Evolutionary conservation across 2,113 vertebrate species (phyloP).

Genomic region (Oncorhynchus tshawytscha): DNA sequence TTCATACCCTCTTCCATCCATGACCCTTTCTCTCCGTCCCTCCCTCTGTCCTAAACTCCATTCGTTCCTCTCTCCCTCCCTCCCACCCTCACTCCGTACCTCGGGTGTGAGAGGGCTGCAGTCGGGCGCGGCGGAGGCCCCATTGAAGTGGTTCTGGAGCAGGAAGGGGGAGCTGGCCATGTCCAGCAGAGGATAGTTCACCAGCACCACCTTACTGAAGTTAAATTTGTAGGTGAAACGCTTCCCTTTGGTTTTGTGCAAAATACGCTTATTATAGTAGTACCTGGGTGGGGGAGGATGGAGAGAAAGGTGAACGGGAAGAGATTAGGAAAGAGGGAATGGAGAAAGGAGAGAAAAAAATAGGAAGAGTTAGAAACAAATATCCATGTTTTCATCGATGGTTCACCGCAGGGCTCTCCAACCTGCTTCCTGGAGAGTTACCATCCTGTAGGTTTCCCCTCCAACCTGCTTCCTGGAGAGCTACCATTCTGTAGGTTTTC

Average conservation of each 20-base stretch:
- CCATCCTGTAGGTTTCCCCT: no score
- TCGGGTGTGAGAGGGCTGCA: conserved; percentile 80
- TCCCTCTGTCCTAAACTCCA: conserved; percentile 3
- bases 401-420: no score
- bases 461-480: no score
- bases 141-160: conserved; percentile 83
- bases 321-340: conserved; percentile 34
- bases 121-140: conserved; percentile 74
- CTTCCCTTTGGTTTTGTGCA: conserved; percentile 94
- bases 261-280: conserved; percentile 93
- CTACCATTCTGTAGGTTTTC: no score
- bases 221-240: conserved; percentile 96
- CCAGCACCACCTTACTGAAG: conserved; percentile 91
- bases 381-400: no score
- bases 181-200: conserved; percentile 88
- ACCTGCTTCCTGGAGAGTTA: no score
- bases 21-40: not conserved
- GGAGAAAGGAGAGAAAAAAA: conserved; percentile 28
- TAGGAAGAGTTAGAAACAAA: conserved; percentile 28
- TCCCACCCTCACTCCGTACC: conserved; percentile 63
- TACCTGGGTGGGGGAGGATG: conserved; percentile 72
- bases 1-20: not conserved
- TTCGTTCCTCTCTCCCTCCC: not conserved
- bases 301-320: conserved; percentile 30
- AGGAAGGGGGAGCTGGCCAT: conserved; percentile 84